These are phyloP conservation scores for Lottia scabra DNA, from an alignment of 2,888 invertebrate genomes.

Conservation along the genomic window DNA sequence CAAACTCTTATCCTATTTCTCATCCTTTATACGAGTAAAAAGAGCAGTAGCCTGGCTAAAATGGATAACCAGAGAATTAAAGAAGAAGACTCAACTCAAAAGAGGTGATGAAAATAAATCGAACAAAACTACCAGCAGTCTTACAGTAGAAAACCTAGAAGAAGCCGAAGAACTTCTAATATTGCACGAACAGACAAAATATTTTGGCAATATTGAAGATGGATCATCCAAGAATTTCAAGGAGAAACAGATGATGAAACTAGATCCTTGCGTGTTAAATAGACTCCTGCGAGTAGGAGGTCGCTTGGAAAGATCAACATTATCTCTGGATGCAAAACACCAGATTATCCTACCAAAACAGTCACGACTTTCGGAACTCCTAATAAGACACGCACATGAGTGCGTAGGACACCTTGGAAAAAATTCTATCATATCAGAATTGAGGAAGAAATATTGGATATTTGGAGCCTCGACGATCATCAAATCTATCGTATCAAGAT, in stretches of 20 bases:
- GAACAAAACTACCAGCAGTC: not conserved
- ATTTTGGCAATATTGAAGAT: constrained; percentile 12
- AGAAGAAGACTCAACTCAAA: too few species aligned
- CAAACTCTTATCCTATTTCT: constrained; percentile 5
- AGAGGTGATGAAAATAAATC: not conserved
- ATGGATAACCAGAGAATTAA: too few species aligned
- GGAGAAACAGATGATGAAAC: not conserved
- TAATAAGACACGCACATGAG: not conserved
- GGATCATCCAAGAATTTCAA: not conserved
- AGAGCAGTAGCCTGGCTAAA: not conserved
- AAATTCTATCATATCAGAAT: not conserved
- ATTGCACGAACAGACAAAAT: constrained; percentile 1
- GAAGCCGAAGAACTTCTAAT: constrained; percentile 7
- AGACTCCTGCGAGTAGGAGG: not conserved
- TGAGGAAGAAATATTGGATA: not conserved
- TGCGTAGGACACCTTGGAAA: constrained; percentile 2
- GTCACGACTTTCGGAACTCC: not conserved
- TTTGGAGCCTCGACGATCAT: too few species aligned
- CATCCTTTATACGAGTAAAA: constrained; percentile 9
- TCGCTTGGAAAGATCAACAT: not conserved
- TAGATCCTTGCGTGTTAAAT: constrained; percentile 8
- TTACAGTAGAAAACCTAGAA: not conserved
- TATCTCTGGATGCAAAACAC: constrained; percentile 6
- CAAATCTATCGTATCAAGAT: not conserved
- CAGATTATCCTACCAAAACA: constrained; percentile 6